Evolutionary conservation across 2,888 invertebrate species (phyloP).

Genomic region (Cantharis rufa): DNA sequence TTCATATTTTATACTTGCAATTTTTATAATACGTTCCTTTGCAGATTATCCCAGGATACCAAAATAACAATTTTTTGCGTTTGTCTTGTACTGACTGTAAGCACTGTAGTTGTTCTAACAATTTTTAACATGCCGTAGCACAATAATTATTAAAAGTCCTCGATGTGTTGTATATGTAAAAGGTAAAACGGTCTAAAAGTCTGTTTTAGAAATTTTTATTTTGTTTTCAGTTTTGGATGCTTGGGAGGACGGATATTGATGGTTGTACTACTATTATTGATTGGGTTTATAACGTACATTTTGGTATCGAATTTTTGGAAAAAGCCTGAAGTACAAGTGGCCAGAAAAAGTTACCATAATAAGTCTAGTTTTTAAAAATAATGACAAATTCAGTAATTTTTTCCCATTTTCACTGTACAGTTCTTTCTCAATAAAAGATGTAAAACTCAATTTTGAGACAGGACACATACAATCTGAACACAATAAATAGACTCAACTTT

Average conservation of each 20-base stretch:
- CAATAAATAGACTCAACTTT: neutral
- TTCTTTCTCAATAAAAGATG: neutral
- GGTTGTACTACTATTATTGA: neutral
- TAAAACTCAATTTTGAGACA: neutral
- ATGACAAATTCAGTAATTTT: neutral
- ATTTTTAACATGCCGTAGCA: neutral
- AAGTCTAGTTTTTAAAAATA: neutral
- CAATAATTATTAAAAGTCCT: neutral
- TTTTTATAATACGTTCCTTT: neutral
- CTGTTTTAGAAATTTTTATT: neutral
- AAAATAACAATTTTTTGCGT: neutral
- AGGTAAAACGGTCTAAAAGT: neutral
- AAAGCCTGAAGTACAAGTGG: neutral
- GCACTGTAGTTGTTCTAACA: neutral
- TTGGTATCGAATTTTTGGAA: neutral
- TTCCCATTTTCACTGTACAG: neutral
- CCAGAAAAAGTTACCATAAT: neutral
- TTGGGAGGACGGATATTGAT: neutral
- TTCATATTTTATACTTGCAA: neutral
- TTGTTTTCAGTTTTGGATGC: neutral
- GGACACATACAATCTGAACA: neutral
- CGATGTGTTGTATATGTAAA: neutral
- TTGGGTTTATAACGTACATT: neutral
- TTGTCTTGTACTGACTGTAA: neutral
- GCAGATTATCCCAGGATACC: neutral